Evolutionary conservation across 2,113 vertebrate species (phyloP), one percentile per base, ranked within the genome.

Genomic region (Corythornis madagascariensis): DNA sequence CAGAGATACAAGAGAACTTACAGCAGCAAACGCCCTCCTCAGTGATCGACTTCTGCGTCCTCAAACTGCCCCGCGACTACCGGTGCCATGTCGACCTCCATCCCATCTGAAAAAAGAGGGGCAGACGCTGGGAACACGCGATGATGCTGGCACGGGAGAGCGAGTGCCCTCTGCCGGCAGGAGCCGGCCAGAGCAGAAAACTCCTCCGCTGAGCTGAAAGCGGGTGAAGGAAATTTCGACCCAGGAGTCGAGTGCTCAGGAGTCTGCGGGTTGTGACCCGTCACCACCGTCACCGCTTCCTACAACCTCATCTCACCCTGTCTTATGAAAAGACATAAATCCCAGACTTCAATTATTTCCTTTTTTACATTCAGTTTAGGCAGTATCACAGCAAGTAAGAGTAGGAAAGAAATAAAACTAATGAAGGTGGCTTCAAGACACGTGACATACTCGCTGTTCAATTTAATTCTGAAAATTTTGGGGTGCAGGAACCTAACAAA

Each of bases 31-130:
- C 3, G 40, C 74, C 40, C 76, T 94, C 94, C 98, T 99, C 98
- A 99, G 97, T 99, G 99, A 74, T 99, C 99, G 0, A 99, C 98
- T 70, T 99, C 99, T 2, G 99, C 99, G 1, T 99, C 99, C 78
- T 99, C 99, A 97, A 99, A 99, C 95, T 99, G 99, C 21, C 99
- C 99, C 0, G 98, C 98, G 61, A 98, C 99, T 13, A 97, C 87
- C 1, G 98, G 98, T 15, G 97, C 95, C 7, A 98, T 15, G 6
- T 99, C 99, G 72, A 99, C 98, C 90, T 99, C 99, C 99, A 99
- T 99, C 7, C 98, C 98, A 90, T 99, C 99, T 99, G 93, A 96
- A 96, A 47, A 65, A 45, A 60, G 79, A 29, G 22, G 20, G 16
- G 21, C 20, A 67, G 71, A 21, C 0, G 7, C 52, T 64, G 9